Percentiles rank a stretch among this genome's conserved stretches.
Conservation (phyloP, 2,888 invertebrate species). For the Eupithecia pulchellata region DNA sequence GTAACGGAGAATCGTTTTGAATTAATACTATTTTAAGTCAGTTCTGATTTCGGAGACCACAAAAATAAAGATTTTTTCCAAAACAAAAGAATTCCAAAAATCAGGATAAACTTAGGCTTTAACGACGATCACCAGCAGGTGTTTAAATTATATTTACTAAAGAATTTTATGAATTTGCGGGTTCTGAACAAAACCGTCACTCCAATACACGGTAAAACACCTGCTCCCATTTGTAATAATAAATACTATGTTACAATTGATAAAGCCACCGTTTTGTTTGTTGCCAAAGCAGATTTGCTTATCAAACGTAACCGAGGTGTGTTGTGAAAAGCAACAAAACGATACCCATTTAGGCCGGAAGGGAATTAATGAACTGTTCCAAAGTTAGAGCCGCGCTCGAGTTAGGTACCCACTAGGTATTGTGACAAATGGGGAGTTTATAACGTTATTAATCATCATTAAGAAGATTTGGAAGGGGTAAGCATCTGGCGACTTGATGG, state of each 20-base stretch:
- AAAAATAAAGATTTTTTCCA: no score
- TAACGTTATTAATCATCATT: slow-evolving; percentile 32
- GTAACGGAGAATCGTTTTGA: neutral
- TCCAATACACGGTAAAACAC: neutral
- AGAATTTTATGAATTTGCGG: neutral
- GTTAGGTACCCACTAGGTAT: slow-evolving; percentile 9
- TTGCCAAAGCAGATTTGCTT: slow-evolving; percentile 8
- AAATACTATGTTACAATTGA: neutral
- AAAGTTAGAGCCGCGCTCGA: slow-evolving; percentile 8
- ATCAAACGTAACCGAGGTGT: slow-evolving; percentile 9
- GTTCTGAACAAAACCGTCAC: neutral
- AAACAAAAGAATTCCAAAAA: neutral
- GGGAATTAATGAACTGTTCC: slow-evolving; percentile 12
- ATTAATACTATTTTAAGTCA: neutral
- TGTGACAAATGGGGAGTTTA: slow-evolving; percentile 42
- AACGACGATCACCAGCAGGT: no score
- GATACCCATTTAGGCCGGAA: slow-evolving; percentile 6
- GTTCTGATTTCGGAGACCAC: neutral
- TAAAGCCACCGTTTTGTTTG: neutral
- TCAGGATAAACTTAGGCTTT: neutral
- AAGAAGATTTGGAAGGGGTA: slow-evolving; percentile 13
- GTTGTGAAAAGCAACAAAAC: slow-evolving; percentile 9
- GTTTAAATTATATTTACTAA: no score
- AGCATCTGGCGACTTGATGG: slow-evolving; percentile 4
- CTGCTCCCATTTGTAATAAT: neutral